These are phyloP conservation scores for Amazona vittata DNA, from an alignment of 2,113 vertebrate genomes.

Conservation along the genomic window DNA sequence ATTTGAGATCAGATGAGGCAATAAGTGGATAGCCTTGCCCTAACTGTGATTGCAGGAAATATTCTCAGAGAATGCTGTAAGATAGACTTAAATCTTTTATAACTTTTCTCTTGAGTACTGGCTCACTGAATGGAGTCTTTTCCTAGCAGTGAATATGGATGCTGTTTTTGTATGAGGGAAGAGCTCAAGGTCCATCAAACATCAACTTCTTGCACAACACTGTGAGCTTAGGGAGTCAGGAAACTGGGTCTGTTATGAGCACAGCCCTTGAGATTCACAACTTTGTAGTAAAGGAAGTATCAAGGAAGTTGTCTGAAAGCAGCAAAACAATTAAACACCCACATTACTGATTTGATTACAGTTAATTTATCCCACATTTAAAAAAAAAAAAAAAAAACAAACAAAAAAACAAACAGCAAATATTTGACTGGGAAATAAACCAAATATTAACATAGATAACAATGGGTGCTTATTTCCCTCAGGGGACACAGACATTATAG, in stretches of 20 bases:
- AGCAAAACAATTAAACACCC: neutral
- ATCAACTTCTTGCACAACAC: accelerated
- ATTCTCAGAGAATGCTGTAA: neutral
- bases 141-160: neutral
- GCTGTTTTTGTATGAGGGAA: neutral
- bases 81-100: neutral
- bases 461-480: neutral
- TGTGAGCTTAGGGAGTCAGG: neutral
- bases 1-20: neutral
- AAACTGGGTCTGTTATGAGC: neutral
- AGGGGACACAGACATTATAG: neutral
- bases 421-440: neutral
- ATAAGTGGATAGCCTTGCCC: neutral
- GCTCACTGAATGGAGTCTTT: neutral
- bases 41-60: neutral
- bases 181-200: neutral
- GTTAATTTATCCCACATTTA: neutral
- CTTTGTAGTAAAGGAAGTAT: neutral
- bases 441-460: neutral
- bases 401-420: neutral
- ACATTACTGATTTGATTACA: neutral
- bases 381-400: too few relatives aligned
- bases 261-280: neutral
- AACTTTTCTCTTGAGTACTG: neutral
- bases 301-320: neutral